These are phyloP conservation scores for Catostylus mosaicus DNA, from an alignment of 30 jellyfish, hydroid and myxozoan species.

Conservation along the genomic window DNA sequence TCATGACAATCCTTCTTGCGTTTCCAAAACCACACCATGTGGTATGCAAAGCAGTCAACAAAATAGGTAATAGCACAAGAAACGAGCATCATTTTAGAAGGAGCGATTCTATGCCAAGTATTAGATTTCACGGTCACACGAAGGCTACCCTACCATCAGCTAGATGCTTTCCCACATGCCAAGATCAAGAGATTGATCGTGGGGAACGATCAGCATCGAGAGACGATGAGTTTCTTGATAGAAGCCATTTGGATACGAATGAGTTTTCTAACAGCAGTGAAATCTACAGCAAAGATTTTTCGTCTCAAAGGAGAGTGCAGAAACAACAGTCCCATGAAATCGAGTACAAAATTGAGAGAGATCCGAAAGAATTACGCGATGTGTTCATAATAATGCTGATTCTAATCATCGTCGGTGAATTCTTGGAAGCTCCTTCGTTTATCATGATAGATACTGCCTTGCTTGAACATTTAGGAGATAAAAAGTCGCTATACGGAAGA, in stretches of 20 bases:
- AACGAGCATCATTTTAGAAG: slow-evolving; percentile 6
- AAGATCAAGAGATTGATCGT: neutral
- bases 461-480: slow-evolving; percentile 91
- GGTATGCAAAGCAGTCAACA: slow-evolving; percentile 76
- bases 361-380: slow-evolving; percentile 73
- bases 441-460: slow-evolving; percentile 96
- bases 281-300: slow-evolving; percentile 7
- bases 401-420: slow-evolving; percentile 93
- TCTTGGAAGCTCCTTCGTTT: slow-evolving; percentile 99
- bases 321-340: neutral
- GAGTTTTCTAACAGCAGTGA: slow-evolving; percentile 29
- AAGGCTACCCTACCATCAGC: slow-evolving; percentile 36
- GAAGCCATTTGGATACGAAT: slow-evolving; percentile 12
- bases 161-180: slow-evolving; percentile 39
- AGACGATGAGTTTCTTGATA: slow-evolving; percentile 10
- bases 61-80: neutral
- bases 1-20: slow-evolving; percentile 92
- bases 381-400: slow-evolving; percentile 79
- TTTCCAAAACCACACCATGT: slow-evolving; percentile 94
- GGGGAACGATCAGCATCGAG: slow-evolving; percentile 8
- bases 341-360: slow-evolving; percentile 75
- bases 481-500: slow-evolving; percentile 83
- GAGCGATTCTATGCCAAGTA: slow-evolving; percentile 29
- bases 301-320: neutral
- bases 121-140: slow-evolving; percentile 39